Evolutionary conservation across 2,888 invertebrate species (phyloP).

Genomic region (Tetragnatha montana): DNA sequence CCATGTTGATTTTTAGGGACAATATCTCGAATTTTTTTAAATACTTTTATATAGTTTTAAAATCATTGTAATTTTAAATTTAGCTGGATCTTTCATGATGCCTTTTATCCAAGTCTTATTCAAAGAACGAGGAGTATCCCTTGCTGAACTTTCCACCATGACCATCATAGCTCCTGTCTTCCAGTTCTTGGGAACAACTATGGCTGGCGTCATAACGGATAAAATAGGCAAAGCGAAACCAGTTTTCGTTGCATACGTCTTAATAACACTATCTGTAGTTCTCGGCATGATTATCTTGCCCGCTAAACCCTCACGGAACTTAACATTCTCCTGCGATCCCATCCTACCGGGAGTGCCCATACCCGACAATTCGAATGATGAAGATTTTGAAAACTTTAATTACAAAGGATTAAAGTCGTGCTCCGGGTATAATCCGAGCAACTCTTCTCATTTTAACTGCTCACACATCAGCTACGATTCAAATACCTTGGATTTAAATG

Average conservation of each 20-base stretch:
- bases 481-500: background rate
- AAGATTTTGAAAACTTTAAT: too few relatives aligned
- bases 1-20: background rate
- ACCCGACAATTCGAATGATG: too few relatives aligned
- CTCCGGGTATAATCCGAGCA: background rate
- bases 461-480: background rate
- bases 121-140: conserved; percentile 90
- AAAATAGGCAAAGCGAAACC: conserved; percentile 90
- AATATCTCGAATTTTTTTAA: background rate
- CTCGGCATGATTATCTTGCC: conserved; percentile 82
- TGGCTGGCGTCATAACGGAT: conserved; percentile 85
- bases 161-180: conserved; percentile 90
- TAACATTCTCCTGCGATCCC: background rate
- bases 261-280: conserved; percentile 86
- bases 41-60: too few relatives aligned
- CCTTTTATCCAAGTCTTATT: conserved; percentile 92
- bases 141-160: conserved; percentile 90
- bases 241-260: conserved; percentile 85
- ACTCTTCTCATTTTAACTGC: background rate
- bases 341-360: background rate
- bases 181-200: conserved; percentile 88
- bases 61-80: conserved; percentile 2
- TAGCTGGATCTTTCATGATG: conserved; percentile 87
- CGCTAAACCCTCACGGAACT: background rate
- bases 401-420: background rate